Percentiles rank a stretch among this genome's conserved stretches.
Evolutionary conservation across 2,797 vertebrate species (phyloP).

Genomic region (Oreochromis grahami): DNA sequence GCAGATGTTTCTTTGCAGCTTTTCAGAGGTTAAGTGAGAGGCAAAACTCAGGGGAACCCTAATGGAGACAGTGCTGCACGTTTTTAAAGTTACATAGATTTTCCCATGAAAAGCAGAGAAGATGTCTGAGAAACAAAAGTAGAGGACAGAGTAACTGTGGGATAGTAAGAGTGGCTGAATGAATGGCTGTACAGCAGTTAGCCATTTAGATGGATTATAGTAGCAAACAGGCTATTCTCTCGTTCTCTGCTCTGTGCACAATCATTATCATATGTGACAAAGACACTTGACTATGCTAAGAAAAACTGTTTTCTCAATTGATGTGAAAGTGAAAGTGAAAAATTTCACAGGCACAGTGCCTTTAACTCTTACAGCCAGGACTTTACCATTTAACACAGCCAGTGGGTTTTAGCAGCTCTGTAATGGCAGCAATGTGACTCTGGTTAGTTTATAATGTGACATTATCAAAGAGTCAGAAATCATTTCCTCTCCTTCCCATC

Average conservation of each 20-base stretch:
- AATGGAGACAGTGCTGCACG: not conserved
- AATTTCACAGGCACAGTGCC: not conserved
- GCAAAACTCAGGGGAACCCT: not conserved
- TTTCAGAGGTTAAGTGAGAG: not conserved
- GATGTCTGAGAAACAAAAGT: not conserved
- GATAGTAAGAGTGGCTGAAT: not conserved
- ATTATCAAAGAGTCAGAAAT: not conserved
- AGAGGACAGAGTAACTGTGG: not conserved
- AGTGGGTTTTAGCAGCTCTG: not conserved
- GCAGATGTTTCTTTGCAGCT: not conserved
- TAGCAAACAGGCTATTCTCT: not conserved
- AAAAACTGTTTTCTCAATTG: not conserved
- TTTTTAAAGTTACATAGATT: not conserved
- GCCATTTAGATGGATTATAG: slow-evolving; percentile 43
- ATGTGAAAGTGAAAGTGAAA: not conserved
- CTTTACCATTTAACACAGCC: not conserved
- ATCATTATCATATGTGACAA: not conserved
- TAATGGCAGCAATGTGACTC: not conserved
- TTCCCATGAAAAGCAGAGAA: not conserved
- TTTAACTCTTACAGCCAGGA: not conserved
- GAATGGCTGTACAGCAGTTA: not conserved
- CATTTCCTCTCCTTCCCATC: not conserved
- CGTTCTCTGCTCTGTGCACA: not conserved
- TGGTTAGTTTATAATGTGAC: not conserved
- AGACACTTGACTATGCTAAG: not conserved